These are phyloP conservation scores for Morelia viridis DNA, from an alignment of 2,797 vertebrate species.

Conservation along the genomic window DNA sequence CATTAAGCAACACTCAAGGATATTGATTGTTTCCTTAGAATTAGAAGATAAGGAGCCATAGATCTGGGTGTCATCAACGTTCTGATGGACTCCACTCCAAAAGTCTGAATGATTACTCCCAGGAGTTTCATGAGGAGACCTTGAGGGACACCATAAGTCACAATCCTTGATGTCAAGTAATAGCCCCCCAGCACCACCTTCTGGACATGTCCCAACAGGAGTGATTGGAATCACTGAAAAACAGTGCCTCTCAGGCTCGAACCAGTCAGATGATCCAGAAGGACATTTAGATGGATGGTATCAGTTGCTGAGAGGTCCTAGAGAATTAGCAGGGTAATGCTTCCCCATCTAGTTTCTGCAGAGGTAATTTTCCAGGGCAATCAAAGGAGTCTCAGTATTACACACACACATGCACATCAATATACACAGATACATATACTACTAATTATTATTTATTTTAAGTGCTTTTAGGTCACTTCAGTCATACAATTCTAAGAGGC, in stretches of 20 bases:
- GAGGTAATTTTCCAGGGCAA: neutral
- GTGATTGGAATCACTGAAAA: neutral
- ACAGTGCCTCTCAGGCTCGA: neutral
- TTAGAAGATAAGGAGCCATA: neutral
- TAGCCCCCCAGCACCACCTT: neutral
- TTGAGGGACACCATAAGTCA: neutral
- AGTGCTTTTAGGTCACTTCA: neutral
- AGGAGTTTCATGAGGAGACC: neutral
- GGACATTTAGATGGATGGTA: neutral
- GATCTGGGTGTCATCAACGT: neutral
- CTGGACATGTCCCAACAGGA: neutral
- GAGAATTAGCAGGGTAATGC: neutral
- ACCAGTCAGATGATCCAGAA: neutral
- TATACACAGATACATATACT: neutral
- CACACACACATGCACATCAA: neutral
- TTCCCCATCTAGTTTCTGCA: neutral
- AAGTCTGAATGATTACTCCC: neutral
- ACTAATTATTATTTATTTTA: neutral
- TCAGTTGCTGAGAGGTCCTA: neutral
- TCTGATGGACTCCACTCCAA: neutral
- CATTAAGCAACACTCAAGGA: neutral
- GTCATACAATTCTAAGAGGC: neutral
- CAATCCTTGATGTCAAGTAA: neutral
- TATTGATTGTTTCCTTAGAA: neutral
- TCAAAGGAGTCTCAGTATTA: neutral